Percentiles rank a stretch among this genome's conserved stretches.
phyloP scores from a whole-genome alignment of 2,888 invertebrate genomes.

The Choreutis nemorana region DNA sequence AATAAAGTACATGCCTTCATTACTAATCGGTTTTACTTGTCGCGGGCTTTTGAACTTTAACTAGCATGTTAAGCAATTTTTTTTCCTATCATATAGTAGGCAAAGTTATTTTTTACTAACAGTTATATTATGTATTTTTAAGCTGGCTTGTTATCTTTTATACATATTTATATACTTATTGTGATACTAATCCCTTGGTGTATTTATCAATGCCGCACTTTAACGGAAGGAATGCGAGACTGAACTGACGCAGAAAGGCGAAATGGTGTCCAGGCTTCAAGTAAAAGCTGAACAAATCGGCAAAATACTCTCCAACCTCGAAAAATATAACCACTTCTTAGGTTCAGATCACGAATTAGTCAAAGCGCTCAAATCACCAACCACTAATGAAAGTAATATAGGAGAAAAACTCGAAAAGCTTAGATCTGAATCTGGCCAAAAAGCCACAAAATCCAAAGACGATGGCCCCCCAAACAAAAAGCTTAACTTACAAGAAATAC shows the following conservation, averaged over 20 bases:
- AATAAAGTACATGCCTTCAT: no score
- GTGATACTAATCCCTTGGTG: constrained; percentile 47
- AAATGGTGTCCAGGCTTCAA: constrained; percentile 94
- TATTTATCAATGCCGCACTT: constrained; percentile 56
- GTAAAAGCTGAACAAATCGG: constrained; percentile 95
- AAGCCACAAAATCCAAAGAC: constrained; percentile 55
- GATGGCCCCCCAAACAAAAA: constrained; percentile 66
- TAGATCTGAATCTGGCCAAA: constrained; percentile 48
- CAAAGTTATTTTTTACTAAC: no score
- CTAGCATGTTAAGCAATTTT: no score
- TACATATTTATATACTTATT: constrained; percentile 9
- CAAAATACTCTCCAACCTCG: constrained; percentile 89
- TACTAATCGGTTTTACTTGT: no score
- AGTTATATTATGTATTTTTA: no score
- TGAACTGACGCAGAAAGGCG: constrained; percentile 95
- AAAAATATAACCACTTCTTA: constrained; percentile 82
- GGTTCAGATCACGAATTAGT: constrained; percentile 66
- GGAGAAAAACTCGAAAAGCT: constrained; percentile 44
- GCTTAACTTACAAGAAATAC: constrained; percentile 62
- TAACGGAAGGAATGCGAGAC: constrained; percentile 87
- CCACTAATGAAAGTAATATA: constrained; percentile 40
- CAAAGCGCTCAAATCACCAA: constrained; percentile 57
- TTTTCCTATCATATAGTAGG: no score
- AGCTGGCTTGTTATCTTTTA: no score
- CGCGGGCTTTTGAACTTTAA: no score